Conservation (phyloP, 2,888 invertebrate genomes). For the Eumacrocentrus americanus region DNA sequence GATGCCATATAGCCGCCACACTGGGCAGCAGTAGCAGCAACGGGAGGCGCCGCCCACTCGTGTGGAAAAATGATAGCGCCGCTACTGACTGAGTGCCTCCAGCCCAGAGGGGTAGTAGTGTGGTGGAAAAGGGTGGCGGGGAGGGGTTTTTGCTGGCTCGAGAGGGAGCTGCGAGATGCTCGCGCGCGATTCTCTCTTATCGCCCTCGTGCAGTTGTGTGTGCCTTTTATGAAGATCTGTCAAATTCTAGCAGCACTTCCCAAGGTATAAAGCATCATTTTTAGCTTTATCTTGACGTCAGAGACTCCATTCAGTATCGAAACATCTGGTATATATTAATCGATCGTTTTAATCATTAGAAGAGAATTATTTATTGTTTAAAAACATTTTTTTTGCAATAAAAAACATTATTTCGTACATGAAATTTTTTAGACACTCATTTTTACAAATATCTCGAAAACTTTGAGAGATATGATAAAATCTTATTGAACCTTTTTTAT, state of each 20-base stretch:
- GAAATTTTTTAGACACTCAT: too few species aligned
- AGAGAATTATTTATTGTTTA: background rate
- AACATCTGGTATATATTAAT: background rate
- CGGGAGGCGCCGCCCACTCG: constrained; percentile 59
- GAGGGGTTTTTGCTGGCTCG: constrained; percentile 37
- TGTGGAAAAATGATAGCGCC: constrained; percentile 68
- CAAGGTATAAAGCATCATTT: constrained; percentile 9
- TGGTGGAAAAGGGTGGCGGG: constrained; percentile 33
- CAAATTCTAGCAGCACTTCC: constrained; percentile 42
- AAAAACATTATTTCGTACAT: too few species aligned
- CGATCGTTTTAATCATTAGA: background rate
- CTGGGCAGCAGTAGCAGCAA: constrained; percentile 25
- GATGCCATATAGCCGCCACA: constrained; percentile 15
- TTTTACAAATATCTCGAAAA: background rate
- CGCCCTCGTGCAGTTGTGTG: constrained; percentile 60
- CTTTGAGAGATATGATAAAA: background rate
- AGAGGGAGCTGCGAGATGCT: constrained; percentile 51
- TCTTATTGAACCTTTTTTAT: background rate
- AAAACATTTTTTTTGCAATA: background rate
- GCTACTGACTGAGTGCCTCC: constrained; percentile 53
- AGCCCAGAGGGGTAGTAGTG: constrained; percentile 17
- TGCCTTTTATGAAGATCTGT: constrained; percentile 62
- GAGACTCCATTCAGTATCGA: background rate
- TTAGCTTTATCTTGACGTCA: background rate
- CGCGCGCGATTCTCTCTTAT: constrained; percentile 60